These are phyloP conservation scores for Chaunax sp. DNA, from an alignment of 2,797 vertebrate species.

Conservation along the genomic window DNA sequence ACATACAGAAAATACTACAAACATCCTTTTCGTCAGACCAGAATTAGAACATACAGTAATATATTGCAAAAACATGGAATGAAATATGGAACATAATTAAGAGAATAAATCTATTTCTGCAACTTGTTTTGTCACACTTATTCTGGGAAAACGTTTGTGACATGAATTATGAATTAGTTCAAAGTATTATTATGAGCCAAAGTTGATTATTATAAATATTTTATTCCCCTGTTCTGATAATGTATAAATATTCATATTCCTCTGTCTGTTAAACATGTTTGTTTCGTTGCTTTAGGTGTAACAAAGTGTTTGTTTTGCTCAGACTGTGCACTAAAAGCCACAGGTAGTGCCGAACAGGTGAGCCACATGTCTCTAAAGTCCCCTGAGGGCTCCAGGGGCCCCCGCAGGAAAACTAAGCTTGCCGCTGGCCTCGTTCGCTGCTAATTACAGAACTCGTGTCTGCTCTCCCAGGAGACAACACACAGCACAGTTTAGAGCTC, in stretches of 20 bases:
- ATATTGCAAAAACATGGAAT: too few relatives aligned
- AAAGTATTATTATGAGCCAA: too few relatives aligned
- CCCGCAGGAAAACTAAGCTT: conserved; percentile 47
- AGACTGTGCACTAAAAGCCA: conserved; percentile 34
- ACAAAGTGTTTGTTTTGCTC: neutral
- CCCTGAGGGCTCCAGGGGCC: conserved; percentile 45
- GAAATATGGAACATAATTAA: too few relatives aligned
- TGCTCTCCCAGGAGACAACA: conserved; percentile 64
- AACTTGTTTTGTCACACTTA: too few relatives aligned
- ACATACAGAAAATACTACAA: too few relatives aligned
- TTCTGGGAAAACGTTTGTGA: too few relatives aligned
- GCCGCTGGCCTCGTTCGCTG: conserved; percentile 58
- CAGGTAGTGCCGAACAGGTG: conserved; percentile 73
- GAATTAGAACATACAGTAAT: too few relatives aligned
- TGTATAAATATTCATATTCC: neutral
- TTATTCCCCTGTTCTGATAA: neutral
- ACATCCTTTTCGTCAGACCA: too few relatives aligned
- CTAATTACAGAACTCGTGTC: conserved; percentile 78
- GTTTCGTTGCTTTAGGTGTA: conserved; percentile 2
- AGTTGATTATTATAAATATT: too few relatives aligned
- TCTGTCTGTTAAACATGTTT: neutral
- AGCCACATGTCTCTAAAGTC: conserved; percentile 66
- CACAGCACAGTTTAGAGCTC: conserved; percentile 50
- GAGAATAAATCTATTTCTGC: too few relatives aligned
- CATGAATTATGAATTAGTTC: neutral